Conservation (phyloP, 2,113 vertebrate genomes). For the Hypocryptadius cinnamomeus region DNA sequence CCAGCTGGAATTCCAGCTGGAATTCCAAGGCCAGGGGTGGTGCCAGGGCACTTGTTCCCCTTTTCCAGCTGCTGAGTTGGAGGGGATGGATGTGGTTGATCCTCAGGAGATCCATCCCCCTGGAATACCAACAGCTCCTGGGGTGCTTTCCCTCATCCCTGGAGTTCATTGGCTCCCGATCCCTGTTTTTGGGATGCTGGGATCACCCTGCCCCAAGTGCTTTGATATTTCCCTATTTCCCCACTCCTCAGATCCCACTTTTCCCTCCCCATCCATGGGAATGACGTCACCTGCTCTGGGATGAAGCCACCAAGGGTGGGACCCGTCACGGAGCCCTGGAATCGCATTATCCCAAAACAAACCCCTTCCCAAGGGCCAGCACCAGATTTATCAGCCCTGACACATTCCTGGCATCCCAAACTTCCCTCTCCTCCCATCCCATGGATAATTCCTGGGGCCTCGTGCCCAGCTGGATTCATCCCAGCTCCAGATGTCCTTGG, state of each 20-base stretch:
- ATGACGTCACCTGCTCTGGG: not conserved
- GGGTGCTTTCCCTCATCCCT: not conserved
- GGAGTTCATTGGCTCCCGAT: not conserved
- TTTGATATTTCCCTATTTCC: rapidly evolving
- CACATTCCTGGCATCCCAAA: not conserved
- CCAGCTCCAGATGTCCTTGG: not conserved
- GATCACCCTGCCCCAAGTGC: not conserved
- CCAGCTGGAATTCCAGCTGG: not conserved
- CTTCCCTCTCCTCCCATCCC: not conserved
- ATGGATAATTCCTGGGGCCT: not conserved
- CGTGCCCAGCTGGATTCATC: not conserved
- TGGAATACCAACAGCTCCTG: not conserved
- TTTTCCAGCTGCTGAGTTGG: not conserved
- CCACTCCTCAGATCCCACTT: not conserved
- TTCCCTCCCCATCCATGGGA: not conserved
- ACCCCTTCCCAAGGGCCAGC: not conserved
- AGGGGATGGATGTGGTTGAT: not conserved
- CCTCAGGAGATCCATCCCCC: not conserved
- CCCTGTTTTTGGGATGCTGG: not conserved
- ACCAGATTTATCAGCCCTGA: not conserved
- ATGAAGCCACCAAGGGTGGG: not conserved
- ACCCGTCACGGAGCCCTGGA: not conserved
- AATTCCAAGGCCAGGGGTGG: not conserved
- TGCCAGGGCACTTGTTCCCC: not conserved
- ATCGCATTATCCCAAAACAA: not conserved